Percentiles rank a stretch among this genome's conserved stretches.
phyloP scores from a whole-genome alignment of 2,797 vertebrate genomes.

The Meriones psammophilus region DNA sequence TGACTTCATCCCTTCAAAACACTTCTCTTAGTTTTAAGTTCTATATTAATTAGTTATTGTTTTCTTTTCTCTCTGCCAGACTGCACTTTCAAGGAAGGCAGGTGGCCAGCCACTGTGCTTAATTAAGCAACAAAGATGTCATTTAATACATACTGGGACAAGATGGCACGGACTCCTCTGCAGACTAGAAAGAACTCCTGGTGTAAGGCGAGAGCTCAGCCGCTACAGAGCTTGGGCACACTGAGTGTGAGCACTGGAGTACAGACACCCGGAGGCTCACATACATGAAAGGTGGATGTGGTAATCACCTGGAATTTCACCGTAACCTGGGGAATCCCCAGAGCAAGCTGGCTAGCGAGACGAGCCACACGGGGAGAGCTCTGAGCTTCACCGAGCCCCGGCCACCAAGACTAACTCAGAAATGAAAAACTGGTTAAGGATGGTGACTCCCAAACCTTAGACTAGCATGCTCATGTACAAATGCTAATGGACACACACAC shows the following conservation, averaged over 20 bases:
- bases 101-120: not conserved
- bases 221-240: not conserved
- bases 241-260: not conserved
- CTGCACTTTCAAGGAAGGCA: not conserved
- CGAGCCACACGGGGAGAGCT: no score
- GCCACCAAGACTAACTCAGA: not conserved
- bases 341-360: not conserved
- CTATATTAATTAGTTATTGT: not conserved
- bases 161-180: not conserved
- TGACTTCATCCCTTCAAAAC: constrained; percentile 42
- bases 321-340: not conserved
- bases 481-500: not conserved
- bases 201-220: not conserved
- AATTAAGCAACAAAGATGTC: not conserved
- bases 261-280: not conserved
- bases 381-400: not conserved
- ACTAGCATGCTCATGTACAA: not conserved
- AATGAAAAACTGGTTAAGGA: not conserved
- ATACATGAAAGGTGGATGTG: not conserved
- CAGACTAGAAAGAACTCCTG: constrained; percentile 42
- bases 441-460: not conserved
- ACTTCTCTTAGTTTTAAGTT: not conserved
- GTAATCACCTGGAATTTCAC: not conserved
- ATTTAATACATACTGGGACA: not conserved
- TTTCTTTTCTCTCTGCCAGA: not conserved